phyloP scores from a whole-genome alignment of 2,113 vertebrate genomes.

The Esox niger region DNA sequence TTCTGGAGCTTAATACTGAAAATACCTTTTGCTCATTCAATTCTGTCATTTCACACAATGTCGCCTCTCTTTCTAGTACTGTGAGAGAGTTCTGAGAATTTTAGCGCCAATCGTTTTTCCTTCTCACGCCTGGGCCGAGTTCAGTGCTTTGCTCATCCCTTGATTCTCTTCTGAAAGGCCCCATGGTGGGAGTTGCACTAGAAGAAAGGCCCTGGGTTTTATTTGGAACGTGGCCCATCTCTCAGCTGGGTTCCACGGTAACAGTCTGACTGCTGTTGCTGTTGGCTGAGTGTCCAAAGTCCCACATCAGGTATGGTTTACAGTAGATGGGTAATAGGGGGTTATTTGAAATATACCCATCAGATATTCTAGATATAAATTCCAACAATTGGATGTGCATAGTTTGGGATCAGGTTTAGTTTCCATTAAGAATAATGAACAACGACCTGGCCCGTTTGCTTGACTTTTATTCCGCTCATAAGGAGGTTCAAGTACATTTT shows the following conservation, averaged over 20 bases:
- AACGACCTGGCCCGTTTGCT: too few species aligned
- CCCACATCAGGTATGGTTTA: too few species aligned
- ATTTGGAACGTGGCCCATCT: too few species aligned
- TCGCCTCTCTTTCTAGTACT: slow-evolving; percentile 44
- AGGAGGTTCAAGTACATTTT: background rate
- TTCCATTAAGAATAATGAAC: too few species aligned
- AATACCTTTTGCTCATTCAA: slow-evolving; percentile 24
- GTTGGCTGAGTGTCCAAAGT: too few species aligned
- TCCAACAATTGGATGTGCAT: too few species aligned
- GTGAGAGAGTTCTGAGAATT: slow-evolving; percentile 42
- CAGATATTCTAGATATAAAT: background rate
- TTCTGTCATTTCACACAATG: slow-evolving; percentile 41
- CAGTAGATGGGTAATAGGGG: slow-evolving; percentile 27
- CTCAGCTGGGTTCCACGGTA: too few species aligned
- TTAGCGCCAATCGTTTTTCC: slow-evolving; percentile 41
- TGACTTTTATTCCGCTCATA: too few species aligned
- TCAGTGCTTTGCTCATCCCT: background rate
- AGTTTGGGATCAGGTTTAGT: too few species aligned
- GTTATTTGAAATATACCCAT: slow-evolving; percentile 7
- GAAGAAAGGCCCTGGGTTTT: too few species aligned
- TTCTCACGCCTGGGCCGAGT: background rate
- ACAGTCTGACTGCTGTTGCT: too few species aligned
- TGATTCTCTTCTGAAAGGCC: slow-evolving; percentile 21
- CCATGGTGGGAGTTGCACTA: too few species aligned
- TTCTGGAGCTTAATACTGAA: slow-evolving; percentile 66